Conservation (phyloP, 2,113 vertebrate genomes). For the Austrofundulus limnaeus region DNA sequence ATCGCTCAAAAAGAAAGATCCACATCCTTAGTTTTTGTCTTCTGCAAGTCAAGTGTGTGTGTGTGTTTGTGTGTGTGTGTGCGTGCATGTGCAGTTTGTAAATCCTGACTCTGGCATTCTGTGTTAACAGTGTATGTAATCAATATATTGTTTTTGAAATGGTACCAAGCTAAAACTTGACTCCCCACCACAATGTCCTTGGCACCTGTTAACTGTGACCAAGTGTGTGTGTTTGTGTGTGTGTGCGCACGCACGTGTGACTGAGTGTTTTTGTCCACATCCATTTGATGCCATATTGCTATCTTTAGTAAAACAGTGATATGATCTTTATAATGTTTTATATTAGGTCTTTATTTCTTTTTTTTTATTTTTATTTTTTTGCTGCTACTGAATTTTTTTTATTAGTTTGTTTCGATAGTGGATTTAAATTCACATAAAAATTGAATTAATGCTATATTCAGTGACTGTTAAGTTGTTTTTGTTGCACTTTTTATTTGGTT, state of each 20-base stretch:
- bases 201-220: conserved; percentile 75
- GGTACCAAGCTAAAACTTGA: conserved; percentile 75
- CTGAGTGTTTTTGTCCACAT: conserved; percentile 62
- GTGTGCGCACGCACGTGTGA: conserved; percentile 20
- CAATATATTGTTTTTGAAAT: conserved; percentile 68
- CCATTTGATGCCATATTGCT: conserved; percentile 80
- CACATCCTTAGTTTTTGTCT: conserved; percentile 51
- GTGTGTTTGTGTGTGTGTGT: conserved; percentile 26
- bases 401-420: conserved; percentile 61
- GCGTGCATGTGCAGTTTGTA: conserved; percentile 38
- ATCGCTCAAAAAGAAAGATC: conserved; percentile 33
- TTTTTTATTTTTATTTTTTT: conserved; percentile 63
- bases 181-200: conserved; percentile 69
- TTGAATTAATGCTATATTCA: conserved; percentile 68
- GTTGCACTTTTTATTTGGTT: conserved; percentile 79
- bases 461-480: conserved; percentile 70
- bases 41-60: conserved; percentile 33
- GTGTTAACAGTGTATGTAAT: conserved; percentile 63
- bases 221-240: conserved; percentile 42
- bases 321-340: conserved; percentile 73
- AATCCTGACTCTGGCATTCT: conserved; percentile 68
- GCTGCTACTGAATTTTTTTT: conserved; percentile 76
- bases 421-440: conserved; percentile 69
- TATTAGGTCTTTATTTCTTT: conserved; percentile 58
- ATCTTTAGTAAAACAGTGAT: conserved; percentile 72